Conservation (phyloP, 2,888 invertebrate genomes). For the Cantharis rufa region DNA sequence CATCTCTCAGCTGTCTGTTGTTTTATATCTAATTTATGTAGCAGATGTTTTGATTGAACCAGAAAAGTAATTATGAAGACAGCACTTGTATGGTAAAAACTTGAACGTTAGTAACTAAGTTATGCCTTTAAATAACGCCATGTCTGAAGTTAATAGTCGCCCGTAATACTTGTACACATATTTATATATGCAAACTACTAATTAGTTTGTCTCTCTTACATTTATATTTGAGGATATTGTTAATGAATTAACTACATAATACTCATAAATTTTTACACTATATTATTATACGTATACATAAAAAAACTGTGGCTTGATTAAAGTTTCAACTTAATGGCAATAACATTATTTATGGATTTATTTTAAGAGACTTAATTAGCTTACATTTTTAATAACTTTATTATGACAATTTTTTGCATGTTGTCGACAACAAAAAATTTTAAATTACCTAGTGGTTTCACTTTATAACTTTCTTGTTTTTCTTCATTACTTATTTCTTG, state of each 20-base stretch:
- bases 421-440: not conserved
- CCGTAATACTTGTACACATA: slow-evolving; percentile 19
- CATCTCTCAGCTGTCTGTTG: slow-evolving; percentile 31
- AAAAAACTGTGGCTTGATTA: slow-evolving; percentile 8
- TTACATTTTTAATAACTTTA: not conserved
- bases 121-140: slow-evolving; percentile 33
- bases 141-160: slow-evolving; percentile 30
- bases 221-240: slow-evolving; percentile 29
- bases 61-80: slow-evolving; percentile 35
- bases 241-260: slow-evolving; percentile 28
- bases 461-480: not conserved
- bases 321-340: not conserved
- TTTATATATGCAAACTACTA: slow-evolving; percentile 35
- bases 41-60: slow-evolving; percentile 39
- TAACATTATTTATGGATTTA: not conserved
- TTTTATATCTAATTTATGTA: slow-evolving; percentile 35
- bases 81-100: slow-evolving; percentile 33
- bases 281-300: slow-evolving; percentile 16
- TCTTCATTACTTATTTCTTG: not conserved
- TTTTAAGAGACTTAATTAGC: not conserved
- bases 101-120: slow-evolving; percentile 28
- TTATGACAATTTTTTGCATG: not conserved
- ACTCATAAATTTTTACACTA: slow-evolving; percentile 8
- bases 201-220: slow-evolving; percentile 28
- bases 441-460: not conserved